Evolutionary conservation across 2,888 invertebrate species (phyloP).

Genomic region (Trilocha varians): DNA sequence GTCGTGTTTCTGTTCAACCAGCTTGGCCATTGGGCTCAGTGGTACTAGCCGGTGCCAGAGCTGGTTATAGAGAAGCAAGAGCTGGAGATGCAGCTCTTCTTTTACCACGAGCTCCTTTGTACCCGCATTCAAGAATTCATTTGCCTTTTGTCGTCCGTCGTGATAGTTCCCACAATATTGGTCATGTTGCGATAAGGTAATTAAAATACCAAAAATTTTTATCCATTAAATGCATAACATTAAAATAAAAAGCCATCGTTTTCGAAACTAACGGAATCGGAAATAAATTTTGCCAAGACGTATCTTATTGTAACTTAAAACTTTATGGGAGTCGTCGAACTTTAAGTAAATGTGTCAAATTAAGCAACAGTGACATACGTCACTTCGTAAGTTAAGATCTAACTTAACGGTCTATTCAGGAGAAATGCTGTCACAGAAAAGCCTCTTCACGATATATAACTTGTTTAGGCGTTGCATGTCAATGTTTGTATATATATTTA

Average conservation of each 20-base stretch:
- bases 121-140: slow-evolving; percentile 91
- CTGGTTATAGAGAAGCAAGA: slow-evolving; percentile 87
- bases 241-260: no score
- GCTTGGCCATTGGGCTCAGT: slow-evolving; percentile 77
- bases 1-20: slow-evolving; percentile 78
- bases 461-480: slow-evolving; percentile 3
- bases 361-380: slow-evolving; percentile 16
- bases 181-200: slow-evolving; percentile 90
- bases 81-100: slow-evolving; percentile 88
- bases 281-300: not conserved
- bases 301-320: not conserved
- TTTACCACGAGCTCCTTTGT: slow-evolving; percentile 89
- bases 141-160: slow-evolving; percentile 90
- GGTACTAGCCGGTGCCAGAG: slow-evolving; percentile 83
- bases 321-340: slow-evolving; percentile 13
- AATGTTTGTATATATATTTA: slow-evolving; percentile 12
- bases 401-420: slow-evolving; percentile 21
- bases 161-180: slow-evolving; percentile 77
- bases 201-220: slow-evolving; percentile 21
- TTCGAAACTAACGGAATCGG: no score
- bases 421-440: slow-evolving; percentile 34
- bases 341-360: slow-evolving; percentile 13
- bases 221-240: not conserved
- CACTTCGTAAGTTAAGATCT: slow-evolving; percentile 23
- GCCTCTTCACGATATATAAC: slow-evolving; percentile 23